These are phyloP conservation scores for Climacteris rufus DNA, from an alignment of 2,113 vertebrate species.

Conservation along the genomic window DNA sequence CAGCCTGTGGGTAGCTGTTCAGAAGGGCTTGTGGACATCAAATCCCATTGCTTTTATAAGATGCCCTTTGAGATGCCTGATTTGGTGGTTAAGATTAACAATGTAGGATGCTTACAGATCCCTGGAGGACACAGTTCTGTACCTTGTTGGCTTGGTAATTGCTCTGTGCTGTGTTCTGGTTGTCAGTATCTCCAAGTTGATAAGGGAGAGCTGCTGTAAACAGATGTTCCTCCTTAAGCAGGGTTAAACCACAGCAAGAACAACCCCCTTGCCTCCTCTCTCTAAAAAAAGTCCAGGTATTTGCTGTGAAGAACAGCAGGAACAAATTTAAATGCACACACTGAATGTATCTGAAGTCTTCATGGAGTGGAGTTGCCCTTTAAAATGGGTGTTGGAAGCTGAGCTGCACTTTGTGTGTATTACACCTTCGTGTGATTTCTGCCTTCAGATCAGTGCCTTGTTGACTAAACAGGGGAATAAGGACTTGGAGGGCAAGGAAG, in stretches of 20 bases:
- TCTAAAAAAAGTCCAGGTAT: background rate
- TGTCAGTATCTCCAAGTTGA: background rate
- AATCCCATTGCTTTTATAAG: background rate
- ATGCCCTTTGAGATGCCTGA: background rate
- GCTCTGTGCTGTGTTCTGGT: background rate
- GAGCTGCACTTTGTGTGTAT: background rate
- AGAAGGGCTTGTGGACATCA: background rate
- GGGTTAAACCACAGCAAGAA: background rate
- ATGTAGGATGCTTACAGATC: background rate
- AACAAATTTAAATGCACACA: background rate
- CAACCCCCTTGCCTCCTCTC: background rate
- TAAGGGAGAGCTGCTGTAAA: background rate
- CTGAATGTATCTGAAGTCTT: background rate
- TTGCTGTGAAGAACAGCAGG: background rate
- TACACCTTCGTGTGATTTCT: rapidly evolving
- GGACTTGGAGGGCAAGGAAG: background rate
- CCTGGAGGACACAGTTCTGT: background rate
- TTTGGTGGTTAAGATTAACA: background rate
- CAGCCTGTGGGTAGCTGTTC: background rate
- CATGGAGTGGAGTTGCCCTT: background rate
- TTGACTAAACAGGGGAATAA: background rate
- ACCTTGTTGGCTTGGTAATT: background rate
- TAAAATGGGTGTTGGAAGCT: background rate
- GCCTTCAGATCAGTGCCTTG: background rate
- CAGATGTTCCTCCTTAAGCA: background rate